Evolutionary conservation across 2,888 invertebrate species (phyloP), one percentile per base, ranked within the genome.

Genomic region (Elgonia sp.): DNA sequence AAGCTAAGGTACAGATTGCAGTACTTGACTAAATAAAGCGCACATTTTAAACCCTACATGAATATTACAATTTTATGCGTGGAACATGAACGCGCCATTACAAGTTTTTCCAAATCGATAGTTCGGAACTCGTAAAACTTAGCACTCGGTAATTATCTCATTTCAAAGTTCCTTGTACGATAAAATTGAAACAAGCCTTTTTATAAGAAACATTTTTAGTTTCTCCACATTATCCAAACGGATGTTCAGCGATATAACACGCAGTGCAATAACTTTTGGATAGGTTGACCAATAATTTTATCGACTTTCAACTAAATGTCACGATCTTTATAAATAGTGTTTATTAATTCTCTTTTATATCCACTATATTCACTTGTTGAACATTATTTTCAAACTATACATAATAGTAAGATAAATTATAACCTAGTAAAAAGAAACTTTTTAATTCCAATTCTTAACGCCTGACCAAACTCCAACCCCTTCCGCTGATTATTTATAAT

Each of bases 61-160:
- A 72, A 79, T 85, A 70, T 84, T 84, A 72, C 72, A 85, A 73
- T 79, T 79, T 79, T 85, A 85, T 69, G 80, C 85, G 65, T 80
- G 69, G 65, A 75, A 60, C 69, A 50, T 85, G 80, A 73, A 80
- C 60, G 65, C 67, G 60, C 46, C 42, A 53, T 80, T 80, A 73
- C 65, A 81, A 85, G 75, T 85, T 85, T 67, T 62, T 57, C 46
- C 39, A 62, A 85, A 85, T 85, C 80, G 75, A 85, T 81, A 85
- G 80, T 85, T 86, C 40, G 20, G 20, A 80, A 80, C 73, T 80
- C 70, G 39, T 80, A 80, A 70, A 73, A 80, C 75, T 76, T 53
- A 65, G 40, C 55, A 76, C 62, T 16, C 12, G 14, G 79, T 84
- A 85, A 80, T 85, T 85, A 85, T 85, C 67, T 81, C 62, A 73